Percentiles rank a stretch among this genome's conserved stretches.
These are phyloP conservation scores for Muntiacus muntjak DNA, from an alignment of 2,113 vertebrate species.

Conservation along the genomic window DNA sequence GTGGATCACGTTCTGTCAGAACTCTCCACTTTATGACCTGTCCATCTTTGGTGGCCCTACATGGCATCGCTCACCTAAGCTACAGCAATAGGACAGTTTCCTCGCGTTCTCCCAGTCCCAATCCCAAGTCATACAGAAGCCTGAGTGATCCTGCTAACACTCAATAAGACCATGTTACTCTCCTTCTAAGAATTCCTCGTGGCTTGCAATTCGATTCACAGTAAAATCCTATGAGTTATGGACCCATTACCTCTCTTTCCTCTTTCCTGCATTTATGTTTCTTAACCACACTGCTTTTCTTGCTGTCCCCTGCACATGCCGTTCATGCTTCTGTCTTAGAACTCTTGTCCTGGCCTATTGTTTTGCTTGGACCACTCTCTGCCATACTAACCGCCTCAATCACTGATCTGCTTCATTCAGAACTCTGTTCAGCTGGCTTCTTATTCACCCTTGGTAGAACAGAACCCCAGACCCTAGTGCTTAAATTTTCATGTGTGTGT, in stretches of 20 bases:
- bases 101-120: not conserved
- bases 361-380: not conserved
- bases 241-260: not conserved
- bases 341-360: not conserved
- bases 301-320: not conserved
- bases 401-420: not conserved
- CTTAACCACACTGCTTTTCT: not conserved
- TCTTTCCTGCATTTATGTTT: not conserved
- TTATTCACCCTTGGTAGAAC: not conserved
- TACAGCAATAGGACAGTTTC: not conserved
- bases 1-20: not conserved
- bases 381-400: not conserved
- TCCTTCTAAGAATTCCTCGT: not conserved
- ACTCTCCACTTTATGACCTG: not conserved
- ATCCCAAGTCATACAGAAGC: rapidly evolving
- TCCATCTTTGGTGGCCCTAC: not conserved
- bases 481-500: not conserved
- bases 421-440: not conserved
- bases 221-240: not conserved
- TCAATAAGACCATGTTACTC: not conserved
- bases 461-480: not conserved
- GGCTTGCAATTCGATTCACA: not conserved
- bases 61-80: not conserved
- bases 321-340: not conserved
- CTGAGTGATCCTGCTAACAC: not conserved